Conservation (phyloP, 2,797 vertebrate species). For the Stomatorhinus walkeri region DNA sequence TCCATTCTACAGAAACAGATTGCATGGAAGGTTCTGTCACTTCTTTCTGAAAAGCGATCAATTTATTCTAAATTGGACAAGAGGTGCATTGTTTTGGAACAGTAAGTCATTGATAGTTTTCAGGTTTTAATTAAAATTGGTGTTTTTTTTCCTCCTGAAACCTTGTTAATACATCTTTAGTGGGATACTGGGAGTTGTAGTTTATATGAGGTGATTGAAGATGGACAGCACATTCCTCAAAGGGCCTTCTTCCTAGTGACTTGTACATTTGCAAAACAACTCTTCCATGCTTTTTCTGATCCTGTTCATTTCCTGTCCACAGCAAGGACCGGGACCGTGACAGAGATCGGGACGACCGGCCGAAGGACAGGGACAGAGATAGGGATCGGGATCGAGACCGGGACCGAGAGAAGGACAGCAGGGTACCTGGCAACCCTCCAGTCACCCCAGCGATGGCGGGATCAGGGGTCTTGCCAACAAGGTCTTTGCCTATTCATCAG, state of each 20-base stretch:
- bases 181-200: neutral
- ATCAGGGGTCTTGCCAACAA: conserved; percentile 59
- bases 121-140: neutral
- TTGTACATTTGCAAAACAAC: neutral
- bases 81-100: neutral
- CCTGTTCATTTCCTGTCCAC: conserved; percentile 5
- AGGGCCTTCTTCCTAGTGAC: neutral
- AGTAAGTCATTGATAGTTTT: neutral
- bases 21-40: neutral
- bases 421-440: conserved; percentile 46
- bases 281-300: conserved; percentile 5
- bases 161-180: neutral
- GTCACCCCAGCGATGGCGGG: conserved; percentile 50
- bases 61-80: conserved; percentile 2
- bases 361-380: conserved; percentile 63
- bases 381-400: conserved; percentile 64
- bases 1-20: neutral
- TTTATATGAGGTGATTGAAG: neutral
- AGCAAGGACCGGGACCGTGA: conserved; percentile 72
- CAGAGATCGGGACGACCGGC: conserved; percentile 82
- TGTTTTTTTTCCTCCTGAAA: neutral
- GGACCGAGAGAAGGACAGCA: conserved; percentile 80
- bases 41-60: neutral
- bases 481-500: conserved; percentile 69
- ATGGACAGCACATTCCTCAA: neutral